Base-by-base conservation (phyloP, 2,797 vertebrate species). In the Macropodus opercularis region DNA sequence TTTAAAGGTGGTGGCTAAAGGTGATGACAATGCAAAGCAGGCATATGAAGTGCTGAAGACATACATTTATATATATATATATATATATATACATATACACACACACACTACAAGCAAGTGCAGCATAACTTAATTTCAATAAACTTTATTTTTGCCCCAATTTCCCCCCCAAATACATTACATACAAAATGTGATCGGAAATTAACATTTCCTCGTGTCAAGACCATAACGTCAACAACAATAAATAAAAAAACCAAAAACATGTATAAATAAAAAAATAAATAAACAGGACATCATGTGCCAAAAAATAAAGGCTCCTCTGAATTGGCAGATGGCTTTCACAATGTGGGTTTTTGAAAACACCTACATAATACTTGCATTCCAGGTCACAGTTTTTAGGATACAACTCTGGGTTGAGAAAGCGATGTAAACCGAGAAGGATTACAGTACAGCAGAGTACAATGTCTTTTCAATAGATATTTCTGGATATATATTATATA, bases 341-440 rank as follows among this genome's bases (percentile, higher is more conserved):
- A 91, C 85, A 89, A 91, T 87, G 77, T 89, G 80, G 72, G 58
- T 85, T 88, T 84, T 85, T 82, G 79, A 80, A 83, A 85, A 90
- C 75, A 89, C 79, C 76, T 88, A 85, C 63, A 32, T 66, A 91
- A 90, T 87, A 91, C 87, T 89, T 92, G 88, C 84, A 92, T 91
- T 90, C 88, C 86, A 81, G 72, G 75, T 93, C 93, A 94, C 91
- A 93, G 92, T 92, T 91, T 91, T 92, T 77, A 91, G 89, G 88
- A 90, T 86, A 90, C 85, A 84, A 89, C 80, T 87, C 80, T 84
- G 66, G 83, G 84, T 86, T 69, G 77, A 89, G 83, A 87, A 85
- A 85, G 77, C 77, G 75, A 90, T 84, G 91, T 88, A 91, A 92
- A 92, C 91, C 81, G 9, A 90, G 75, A 72, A 83, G 85, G 89